Conservation (phyloP, 2,888 invertebrate species). For the Oligia latruncula region DNA sequence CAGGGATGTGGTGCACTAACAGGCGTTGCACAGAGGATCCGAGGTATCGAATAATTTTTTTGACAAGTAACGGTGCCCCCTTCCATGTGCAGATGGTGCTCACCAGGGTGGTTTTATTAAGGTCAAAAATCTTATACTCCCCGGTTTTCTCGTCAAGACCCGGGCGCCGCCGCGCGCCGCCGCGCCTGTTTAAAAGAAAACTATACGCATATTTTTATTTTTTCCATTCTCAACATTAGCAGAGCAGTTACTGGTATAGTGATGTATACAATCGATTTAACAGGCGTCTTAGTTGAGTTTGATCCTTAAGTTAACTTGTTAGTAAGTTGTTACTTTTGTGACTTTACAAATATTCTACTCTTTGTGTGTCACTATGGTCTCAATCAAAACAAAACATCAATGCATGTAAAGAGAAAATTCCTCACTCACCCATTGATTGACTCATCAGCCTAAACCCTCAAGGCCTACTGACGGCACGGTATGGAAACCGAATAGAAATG, state of each 20-base stretch:
- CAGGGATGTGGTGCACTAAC: not conserved
- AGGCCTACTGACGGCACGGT: not conserved
- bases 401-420: too few relatives aligned
- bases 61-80: not conserved
- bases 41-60: not conserved
- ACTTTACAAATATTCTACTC: not conserved
- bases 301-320: not conserved
- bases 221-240: not conserved
- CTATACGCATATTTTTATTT: not conserved
- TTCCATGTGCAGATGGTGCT: not conserved
- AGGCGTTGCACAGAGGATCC: not conserved
- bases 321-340: not conserved
- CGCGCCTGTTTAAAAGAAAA: not conserved
- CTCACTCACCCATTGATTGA: not conserved
- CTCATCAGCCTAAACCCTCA: not conserved
- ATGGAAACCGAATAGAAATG: not conserved
- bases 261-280: conserved; percentile 13
- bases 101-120: not conserved
- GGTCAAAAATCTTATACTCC: not conserved
- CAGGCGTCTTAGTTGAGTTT: not conserved
- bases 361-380: not conserved
- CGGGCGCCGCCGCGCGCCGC: not conserved
- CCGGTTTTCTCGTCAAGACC: not conserved
- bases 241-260: conserved; percentile 2
- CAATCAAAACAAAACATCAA: not conserved